These are phyloP conservation scores for Erpobdella octoculata DNA, from an alignment of 2,888 invertebrate genomes.

Conservation along the genomic window DNA sequence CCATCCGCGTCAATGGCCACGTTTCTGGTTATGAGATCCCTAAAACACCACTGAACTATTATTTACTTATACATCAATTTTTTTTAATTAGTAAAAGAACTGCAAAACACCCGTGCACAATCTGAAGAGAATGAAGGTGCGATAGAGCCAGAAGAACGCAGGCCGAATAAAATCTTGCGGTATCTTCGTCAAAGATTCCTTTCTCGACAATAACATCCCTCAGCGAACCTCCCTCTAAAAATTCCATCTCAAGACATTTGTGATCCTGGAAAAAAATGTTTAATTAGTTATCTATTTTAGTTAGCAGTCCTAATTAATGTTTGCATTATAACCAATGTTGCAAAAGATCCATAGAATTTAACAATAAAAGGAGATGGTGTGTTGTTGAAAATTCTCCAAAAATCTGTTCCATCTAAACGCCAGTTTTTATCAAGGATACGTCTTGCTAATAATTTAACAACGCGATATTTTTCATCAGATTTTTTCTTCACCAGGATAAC, in stretches of 20 bases:
- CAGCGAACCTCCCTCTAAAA: background rate
- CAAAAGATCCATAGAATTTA: background rate
- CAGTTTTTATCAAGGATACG: background rate
- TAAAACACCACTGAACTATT: background rate
- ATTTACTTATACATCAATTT: background rate
- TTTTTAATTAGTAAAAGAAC: background rate
- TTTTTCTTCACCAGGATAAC: background rate
- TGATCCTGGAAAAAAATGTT: too few relatives aligned
- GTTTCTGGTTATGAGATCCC: background rate
- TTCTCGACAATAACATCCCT: background rate
- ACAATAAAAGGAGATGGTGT: background rate
- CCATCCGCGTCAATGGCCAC: conserved; percentile 6
- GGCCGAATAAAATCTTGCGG: conserved; percentile 17
- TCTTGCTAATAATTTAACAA: background rate
- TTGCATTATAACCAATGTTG: too few relatives aligned
- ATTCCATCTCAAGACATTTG: background rate
- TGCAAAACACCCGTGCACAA: conserved; percentile 8
- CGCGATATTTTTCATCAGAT: background rate
- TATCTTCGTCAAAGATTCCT: background rate
- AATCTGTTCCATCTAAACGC: background rate
- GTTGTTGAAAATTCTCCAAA: background rate
- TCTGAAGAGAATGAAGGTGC: conserved; percentile 16
- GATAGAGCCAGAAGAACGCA: conserved; percentile 11
- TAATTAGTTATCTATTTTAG: too few relatives aligned
- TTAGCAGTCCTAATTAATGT: too few relatives aligned